Base-by-base conservation (phyloP, 2,797 vertebrate genomes). In the Sebastes jordani region DNA sequence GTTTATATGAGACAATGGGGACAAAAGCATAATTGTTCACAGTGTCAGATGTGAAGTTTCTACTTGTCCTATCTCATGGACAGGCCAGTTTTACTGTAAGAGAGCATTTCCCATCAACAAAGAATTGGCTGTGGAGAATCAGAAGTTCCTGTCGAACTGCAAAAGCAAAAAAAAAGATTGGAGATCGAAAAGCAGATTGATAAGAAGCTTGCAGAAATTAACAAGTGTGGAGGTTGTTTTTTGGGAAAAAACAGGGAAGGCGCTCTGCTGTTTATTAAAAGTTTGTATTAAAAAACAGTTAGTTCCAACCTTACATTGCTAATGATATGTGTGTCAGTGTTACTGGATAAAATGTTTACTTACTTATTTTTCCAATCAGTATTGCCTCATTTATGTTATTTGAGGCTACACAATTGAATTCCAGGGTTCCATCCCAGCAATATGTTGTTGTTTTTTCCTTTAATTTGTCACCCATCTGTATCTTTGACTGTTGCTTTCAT, bases 401-500 rank as follows among this genome's bases (percentile, higher is more conserved):
- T 18, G 23, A 69, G 29, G 46, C 20, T 55, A 30, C 11, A 56
- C 13, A 18, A 18, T 11, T 8, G n/a, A 55, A 23, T 55, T 16
- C n/a, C 16, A 59, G 16, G 5, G 16, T 58, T 18, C 11, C 27
- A 52, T 20, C 29, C 20, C 1, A 14, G 18, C 18, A 49, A 18
- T n/a, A 10, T 22, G 23, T n/a, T 74, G 20, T 5, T 22, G n/a
- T 74, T 81, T 46, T 46, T 74, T 5, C 6, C 25, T 61, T 62
- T 71, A 30, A 75, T 76, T 71, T 74, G 58, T 75, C 27, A 29
- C 7, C 22, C 56, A 49, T 77, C 63, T 76, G 32, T 36, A 29
- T 58, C 14, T 80, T 80, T 82, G 74, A 78, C 22, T 22, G 6
- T 42, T 69, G 23, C 30, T 63, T 74, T 68, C 60, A 22, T 59